Evolutionary conservation across 2,888 invertebrate genomes (phyloP).

Genomic region (Meta bourneti): DNA sequence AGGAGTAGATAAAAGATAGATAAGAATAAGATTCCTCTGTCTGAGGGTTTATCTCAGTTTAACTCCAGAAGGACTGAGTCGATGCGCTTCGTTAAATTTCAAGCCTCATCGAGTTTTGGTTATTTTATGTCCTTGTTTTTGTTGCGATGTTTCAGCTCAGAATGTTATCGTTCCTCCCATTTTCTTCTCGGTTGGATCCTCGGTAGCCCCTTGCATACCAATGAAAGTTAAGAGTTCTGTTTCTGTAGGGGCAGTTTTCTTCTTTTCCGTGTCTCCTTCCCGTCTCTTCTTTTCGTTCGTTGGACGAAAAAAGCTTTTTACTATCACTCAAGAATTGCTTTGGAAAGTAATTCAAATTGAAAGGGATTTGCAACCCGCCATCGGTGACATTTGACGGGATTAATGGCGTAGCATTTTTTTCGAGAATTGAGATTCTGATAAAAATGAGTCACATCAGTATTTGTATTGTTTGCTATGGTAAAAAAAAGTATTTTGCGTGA

Average conservation of each 20-base stretch:
- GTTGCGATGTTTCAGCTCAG: background rate
- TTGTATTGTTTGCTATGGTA: too few species aligned
- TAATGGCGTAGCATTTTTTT: background rate
- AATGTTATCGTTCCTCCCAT: background rate
- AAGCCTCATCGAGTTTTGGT: background rate
- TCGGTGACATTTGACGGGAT: background rate
- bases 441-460: too few species aligned
- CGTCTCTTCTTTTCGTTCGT: background rate
- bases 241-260: background rate
- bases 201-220: background rate
- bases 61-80: constrained; percentile 1
- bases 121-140: background rate
- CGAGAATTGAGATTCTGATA: too few species aligned
- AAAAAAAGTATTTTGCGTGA: too few species aligned
- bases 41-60: background rate
- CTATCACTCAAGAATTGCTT: background rate
- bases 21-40: background rate
- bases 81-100: background rate
- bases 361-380: background rate
- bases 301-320: background rate
- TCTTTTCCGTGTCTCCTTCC: too few species aligned
- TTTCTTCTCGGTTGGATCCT: background rate
- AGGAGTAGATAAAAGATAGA: background rate
- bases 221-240: background rate
- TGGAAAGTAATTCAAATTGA: background rate